Evolutionary conservation across 37 sponge, comb jelly and placozoan species (phyloP), one percentile per base, ranked within the genome.

Genomic region (Chondrilla cf. caribensis): DNA sequence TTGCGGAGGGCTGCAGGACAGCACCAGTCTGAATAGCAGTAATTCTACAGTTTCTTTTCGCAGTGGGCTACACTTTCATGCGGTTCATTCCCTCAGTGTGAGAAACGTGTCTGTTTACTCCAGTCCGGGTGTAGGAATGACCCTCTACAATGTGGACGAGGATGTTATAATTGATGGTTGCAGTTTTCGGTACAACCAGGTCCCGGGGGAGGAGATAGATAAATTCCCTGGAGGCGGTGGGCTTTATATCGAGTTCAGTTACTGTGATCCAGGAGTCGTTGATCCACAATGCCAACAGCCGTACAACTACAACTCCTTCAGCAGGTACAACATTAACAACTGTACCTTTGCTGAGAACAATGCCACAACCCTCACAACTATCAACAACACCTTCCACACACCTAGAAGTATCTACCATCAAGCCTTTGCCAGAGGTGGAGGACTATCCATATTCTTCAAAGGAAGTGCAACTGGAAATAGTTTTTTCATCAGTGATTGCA

Each of bases 371-470:
- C 60, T 40, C 6, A 39, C 2, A 18, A 18, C 1, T 39, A 40
- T 36, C 41, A 8, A 2, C 44, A 15, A 31, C 18, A 31, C 37
- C 36, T 73, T 73, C 44, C 31, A n/a, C 19, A 42, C 24, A 8
- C 90, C 90, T 7, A 51, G 36, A 2, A 11, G 51, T 29, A 44
- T 19, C 2, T 18, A 82, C 28, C 86, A 86, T 73, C 66, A 78
- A 70, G 86, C 58, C 0, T 51, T 85, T 58, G 86, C 85, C 3
- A 66, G 86, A 33, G 90, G 90, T 32, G 90, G 90, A 25, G 90
- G 86, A 22, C 58, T 83, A 38, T 64, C 90, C 11, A 58, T 90
- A 24, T 36, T 38, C 54, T 83, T 90, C 58, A 86, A 83, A 44
- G 86, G 90, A 8, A 67, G 37, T 21, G 51, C 83, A 4, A 42